Base-by-base conservation (phyloP, 2,888 invertebrate genomes). In the Hypercompe scribonia region DNA sequence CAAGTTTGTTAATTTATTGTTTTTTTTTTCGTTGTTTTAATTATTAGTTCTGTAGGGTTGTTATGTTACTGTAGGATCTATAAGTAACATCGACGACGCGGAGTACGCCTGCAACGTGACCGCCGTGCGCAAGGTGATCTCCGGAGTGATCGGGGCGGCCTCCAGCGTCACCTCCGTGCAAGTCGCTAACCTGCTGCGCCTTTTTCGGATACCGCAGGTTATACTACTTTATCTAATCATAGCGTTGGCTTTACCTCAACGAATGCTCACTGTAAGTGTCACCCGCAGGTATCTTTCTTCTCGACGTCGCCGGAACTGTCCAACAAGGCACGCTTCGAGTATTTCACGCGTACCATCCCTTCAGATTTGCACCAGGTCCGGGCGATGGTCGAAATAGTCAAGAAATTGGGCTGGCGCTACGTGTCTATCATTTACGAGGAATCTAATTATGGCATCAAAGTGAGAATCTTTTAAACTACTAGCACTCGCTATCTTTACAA, bases 151-250 rank as follows among this genome's bases (percentile, higher is more conserved):
- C 68, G 94, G 94, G 58, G 94, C 94, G 31, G 93, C 94, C 5
- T 99, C 99, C 78, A 99, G 98, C 87, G 99, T 99, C 83, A 99
- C 99, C 70, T 99, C 99, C 65, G 99, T 99, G 87, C 99, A 99
- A 96, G 99, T 99, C 77, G 99, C 99, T 78, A 99, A 94, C 84
- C 87, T 94, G 77, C 89, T 99, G 76, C 96, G 99, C 64, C 97
- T 99, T 73, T 99, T 99, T 96, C 97, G 98, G 89, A 99, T 99
- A 90, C 99, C 99, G 21, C 99, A 94, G 92, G 94, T 94, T 11
- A n/a, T 67, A 24, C 28, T n/a, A 28, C n/a, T 18, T n/a, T n/a
- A 18, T 21, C 13, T 11, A n/a, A 13, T 24, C 5, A 21, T 10
- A 7, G n/a, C 36, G 34, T 21, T 21, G 4, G 36, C 28, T 5